Conservation (phyloP, 92 coral and sea anemone species). For the Palythoa caribaeorum region DNA sequence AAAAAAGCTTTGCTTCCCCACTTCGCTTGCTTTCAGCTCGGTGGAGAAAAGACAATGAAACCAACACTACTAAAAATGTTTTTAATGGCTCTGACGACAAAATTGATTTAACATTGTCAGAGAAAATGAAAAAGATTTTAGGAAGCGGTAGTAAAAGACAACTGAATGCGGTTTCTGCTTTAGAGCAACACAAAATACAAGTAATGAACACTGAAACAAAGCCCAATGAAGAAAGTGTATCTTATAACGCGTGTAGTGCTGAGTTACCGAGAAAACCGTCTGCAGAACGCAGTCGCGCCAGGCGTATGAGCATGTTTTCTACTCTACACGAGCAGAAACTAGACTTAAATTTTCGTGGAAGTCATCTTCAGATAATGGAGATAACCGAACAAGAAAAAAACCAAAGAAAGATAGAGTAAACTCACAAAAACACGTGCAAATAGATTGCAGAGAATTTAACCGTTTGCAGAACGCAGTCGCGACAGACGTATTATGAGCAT, state of each 20-base stretch:
- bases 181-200: conserved; percentile 11
- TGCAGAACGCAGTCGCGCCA: background rate
- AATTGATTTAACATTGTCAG: background rate
- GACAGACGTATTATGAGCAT: conserved; percentile 49
- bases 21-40: conserved; percentile 25
- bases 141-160: background rate
- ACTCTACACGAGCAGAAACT: conserved; percentile 39
- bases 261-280: background rate
- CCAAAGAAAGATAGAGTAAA: background rate
- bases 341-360: background rate
- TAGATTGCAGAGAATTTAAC: background rate
- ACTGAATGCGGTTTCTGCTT: conserved; percentile 56
- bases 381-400: conserved; percentile 32
- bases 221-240: background rate
- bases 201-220: background rate
- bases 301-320: conserved; percentile 61
- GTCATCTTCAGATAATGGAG: background rate
- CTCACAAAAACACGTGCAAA: too few species aligned
- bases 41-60: background rate
- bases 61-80: background rate
- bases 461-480: background rate
- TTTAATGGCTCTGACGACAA: background rate
- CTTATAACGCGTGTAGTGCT: background rate
- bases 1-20: background rate
- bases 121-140: background rate